Evolutionary conservation across 2,888 invertebrate species (phyloP), one percentile per base, ranked within the genome.

Genomic region (Ophion costatus): DNA sequence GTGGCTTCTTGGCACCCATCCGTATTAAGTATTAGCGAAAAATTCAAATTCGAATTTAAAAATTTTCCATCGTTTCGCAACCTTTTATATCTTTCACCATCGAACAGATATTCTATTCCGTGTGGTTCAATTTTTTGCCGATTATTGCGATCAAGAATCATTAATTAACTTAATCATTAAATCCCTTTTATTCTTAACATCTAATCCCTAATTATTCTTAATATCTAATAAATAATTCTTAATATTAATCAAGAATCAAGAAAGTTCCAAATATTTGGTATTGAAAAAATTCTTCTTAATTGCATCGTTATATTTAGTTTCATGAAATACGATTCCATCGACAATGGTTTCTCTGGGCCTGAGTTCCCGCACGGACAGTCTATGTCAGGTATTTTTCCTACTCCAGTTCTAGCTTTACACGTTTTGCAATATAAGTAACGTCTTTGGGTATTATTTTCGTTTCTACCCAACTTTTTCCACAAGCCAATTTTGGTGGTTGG

Each of bases 81-180:
- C 64, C 24, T 29, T 79, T 75, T 75, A 51, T 83, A 83, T 38
- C 56, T 64, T 57, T 57, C 74, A 24, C 75, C 80, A 70, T 83
- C 83, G 38, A 70, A 83, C 22, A 83, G n/a, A 80, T 83, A 38
- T 83, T 83, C 80, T 9, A 83, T 74, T 56, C 70, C 69, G 33
- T 80, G 42, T 33, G 56, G 45, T 56, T 77, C 59, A 29, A 51
- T 71, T 71, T 82, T 77, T 20, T 29, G 45, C 20, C 80, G 51
- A 14, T 22, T 24, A 42, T 57, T 57, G 22, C 70, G 70, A 67
- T 83, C n/a, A n/a, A n/a, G n/a, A n/a, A n/a, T n/a, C n/a, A n/a
- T n/a, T n/a, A n/a, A n/a, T n/a, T n/a, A n/a, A n/a, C n/a, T n/a
- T n/a, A n/a, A n/a, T n/a, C n/a, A n/a, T n/a, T n/a, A n/a, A n/a